These are phyloP conservation scores for Medauroidea extradentata DNA, from an alignment of 1,140 invertebrate species.

Conservation along the genomic window DNA sequence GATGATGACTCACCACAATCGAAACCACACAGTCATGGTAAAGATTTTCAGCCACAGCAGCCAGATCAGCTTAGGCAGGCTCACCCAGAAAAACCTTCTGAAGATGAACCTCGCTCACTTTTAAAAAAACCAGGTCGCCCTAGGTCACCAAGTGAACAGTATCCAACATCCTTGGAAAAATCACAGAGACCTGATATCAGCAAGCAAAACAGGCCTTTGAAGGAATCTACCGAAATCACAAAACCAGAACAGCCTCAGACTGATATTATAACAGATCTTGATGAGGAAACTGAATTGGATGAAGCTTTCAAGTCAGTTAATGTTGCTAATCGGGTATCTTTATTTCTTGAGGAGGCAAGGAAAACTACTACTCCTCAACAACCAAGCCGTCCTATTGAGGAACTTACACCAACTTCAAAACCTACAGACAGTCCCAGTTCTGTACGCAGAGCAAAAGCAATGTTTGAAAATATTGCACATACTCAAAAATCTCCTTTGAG, in stretches of 20 bases:
- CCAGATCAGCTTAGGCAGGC: neutral
- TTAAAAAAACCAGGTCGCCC: neutral
- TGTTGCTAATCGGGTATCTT: conserved; percentile 51
- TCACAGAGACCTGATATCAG: neutral
- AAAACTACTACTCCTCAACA: conserved; percentile 44
- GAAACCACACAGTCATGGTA: neutral
- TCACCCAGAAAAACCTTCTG: neutral
- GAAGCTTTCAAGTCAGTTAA: conserved; percentile 33
- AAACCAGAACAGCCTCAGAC: too few relatives aligned
- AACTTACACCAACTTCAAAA: conserved; percentile 31
- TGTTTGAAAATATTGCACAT: conserved; percentile 59
- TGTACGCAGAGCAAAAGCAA: conserved; percentile 57
- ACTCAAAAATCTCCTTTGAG: conserved; percentile 10
- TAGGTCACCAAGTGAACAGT: neutral
- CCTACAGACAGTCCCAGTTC: conserved; percentile 51
- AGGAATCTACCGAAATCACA: too few relatives aligned
- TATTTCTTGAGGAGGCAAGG: conserved; percentile 51
- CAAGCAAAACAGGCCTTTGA: conserved; percentile 1
- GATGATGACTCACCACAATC: neutral
- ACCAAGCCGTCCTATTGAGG: conserved; percentile 29
- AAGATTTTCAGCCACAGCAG: neutral
- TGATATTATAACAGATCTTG: conserved; percentile 33
- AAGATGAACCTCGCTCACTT: too few relatives aligned
- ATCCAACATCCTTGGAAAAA: neutral
- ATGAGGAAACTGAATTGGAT: conserved; percentile 37